These are phyloP conservation scores for Hemiprocne comata DNA, from an alignment of 2,113 vertebrate species.

Conservation along the genomic window DNA sequence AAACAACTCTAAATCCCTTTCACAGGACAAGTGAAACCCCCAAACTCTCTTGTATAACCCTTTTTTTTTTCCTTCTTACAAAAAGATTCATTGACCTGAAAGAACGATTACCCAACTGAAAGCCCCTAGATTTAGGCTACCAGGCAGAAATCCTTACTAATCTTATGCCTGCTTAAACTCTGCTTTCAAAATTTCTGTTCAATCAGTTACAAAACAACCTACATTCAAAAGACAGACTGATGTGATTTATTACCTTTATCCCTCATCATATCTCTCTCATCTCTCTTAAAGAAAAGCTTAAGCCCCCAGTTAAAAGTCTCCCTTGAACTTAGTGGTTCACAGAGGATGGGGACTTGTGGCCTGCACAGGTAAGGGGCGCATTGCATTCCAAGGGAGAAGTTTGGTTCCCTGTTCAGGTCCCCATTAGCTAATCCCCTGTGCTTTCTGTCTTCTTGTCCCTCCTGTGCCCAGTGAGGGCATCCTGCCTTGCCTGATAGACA, in stretches of 20 bases:
- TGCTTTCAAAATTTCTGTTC: slow-evolving; percentile 8
- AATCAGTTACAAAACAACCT: background rate
- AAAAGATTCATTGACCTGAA: slow-evolving; percentile 16
- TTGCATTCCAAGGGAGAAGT: background rate
- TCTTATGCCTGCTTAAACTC: background rate
- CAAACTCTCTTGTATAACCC: background rate
- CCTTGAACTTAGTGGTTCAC: background rate
- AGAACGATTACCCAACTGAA: slow-evolving; percentile 11
- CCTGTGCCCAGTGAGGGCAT: fast-evolving
- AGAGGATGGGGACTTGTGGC: background rate
- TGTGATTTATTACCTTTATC: background rate
- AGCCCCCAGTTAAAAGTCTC: background rate
- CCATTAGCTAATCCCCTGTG: fast-evolving
- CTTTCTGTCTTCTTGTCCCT: background rate
- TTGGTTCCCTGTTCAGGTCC: background rate
- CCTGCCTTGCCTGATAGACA: fast-evolving
- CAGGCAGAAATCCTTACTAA: slow-evolving; percentile 37
- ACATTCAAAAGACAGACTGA: background rate
- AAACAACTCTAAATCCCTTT: background rate
- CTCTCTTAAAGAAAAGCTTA: background rate
- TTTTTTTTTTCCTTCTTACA: background rate
- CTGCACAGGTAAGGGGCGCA: background rate
- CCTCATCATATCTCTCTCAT: background rate
- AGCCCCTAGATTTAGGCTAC: slow-evolving; percentile 2
- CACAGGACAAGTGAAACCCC: background rate